phyloP scores from a whole-genome alignment of 1,140 invertebrate species.

The Drosophila albomicans region DNA sequence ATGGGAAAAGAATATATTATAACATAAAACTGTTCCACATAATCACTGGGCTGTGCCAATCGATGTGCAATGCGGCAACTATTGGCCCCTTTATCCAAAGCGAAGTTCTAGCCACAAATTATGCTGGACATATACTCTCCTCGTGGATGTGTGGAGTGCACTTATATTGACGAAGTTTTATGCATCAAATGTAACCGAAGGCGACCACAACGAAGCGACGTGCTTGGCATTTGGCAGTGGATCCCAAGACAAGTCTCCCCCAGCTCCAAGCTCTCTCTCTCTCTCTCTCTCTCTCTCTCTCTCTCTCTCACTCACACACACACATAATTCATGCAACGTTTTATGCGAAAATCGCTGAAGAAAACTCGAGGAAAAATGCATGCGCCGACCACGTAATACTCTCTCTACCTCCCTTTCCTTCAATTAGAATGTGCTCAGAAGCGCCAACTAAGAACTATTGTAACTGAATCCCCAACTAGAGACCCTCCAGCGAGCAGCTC shows the following conservation, averaged over 20 bases:
- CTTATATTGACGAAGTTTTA: constrained; percentile 67
- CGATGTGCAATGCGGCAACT: constrained; percentile 52
- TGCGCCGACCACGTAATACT: constrained; percentile 7
- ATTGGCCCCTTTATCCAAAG: constrained; percentile 13
- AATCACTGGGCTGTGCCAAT: constrained; percentile 38
- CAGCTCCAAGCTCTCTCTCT: constrained; percentile 21
- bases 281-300: too few relatives aligned
- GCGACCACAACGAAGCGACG: constrained; percentile 55
- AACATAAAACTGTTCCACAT: constrained; percentile 28
- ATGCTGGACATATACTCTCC: constrained; percentile 58
- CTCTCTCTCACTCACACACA: too few relatives aligned
- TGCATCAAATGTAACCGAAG: constrained; percentile 80
- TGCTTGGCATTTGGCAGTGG: constrained; percentile 65
- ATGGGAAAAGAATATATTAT: too few relatives aligned
- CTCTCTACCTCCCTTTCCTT: background rate
- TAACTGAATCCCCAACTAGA: background rate
- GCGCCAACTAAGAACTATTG: background rate
- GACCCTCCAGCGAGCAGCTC: constrained; percentile 1
- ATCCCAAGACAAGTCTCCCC: constrained; percentile 39
- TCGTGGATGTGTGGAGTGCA: constrained; percentile 4
- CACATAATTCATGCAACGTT: constrained; percentile 69
- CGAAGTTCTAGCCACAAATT: constrained; percentile 55
- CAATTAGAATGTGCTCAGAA: constrained; percentile 2
- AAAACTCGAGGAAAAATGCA: background rate
- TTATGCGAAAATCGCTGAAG: constrained; percentile 34